These are phyloP conservation scores for Leptarthrus brevirostris DNA, from an alignment of 2,888 invertebrate species.

Conservation along the genomic window DNA sequence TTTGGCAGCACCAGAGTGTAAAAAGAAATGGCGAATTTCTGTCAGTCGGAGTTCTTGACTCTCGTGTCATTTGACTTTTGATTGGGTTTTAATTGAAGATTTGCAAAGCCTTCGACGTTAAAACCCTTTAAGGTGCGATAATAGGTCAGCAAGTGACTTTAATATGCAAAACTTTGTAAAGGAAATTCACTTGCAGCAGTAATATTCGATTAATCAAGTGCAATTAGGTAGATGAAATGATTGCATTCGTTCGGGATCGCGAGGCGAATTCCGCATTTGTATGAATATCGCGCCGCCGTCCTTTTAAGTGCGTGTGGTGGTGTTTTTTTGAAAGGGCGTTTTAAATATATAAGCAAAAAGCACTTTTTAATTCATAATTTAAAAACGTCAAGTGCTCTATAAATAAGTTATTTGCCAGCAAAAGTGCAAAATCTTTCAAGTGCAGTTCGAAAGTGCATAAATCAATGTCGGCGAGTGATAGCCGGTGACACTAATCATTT, in stretches of 20 bases:
- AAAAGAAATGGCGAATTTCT: constrained; percentile 53
- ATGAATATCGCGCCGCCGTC: constrained; percentile 45
- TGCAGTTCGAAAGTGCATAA: constrained; percentile 18
- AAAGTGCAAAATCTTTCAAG: constrained; percentile 8
- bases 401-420: constrained; percentile 14
- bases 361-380: constrained; percentile 22
- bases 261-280: constrained; percentile 35
- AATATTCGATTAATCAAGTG: constrained; percentile 32
- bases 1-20: constrained; percentile 18
- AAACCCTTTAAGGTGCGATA: constrained; percentile 41
- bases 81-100: constrained; percentile 42
- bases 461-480: constrained; percentile 26
- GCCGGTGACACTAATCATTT: constrained; percentile 32
- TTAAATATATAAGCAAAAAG: constrained; percentile 24
- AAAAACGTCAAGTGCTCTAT: constrained; percentile 44
- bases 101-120: constrained; percentile 11
- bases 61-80: constrained; percentile 47
- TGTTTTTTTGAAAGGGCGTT: constrained; percentile 43
- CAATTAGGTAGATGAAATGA: constrained; percentile 40
- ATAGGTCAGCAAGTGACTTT: not conserved
- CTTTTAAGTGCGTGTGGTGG: constrained; percentile 35
- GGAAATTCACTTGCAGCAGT: constrained; percentile 8
- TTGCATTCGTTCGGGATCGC: constrained; percentile 29
- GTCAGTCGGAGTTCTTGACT: constrained; percentile 49
- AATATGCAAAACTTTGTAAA: constrained; percentile 1